Conservation (phyloP, 1,140 invertebrate genomes). For the Nephila pilipes region DNA sequence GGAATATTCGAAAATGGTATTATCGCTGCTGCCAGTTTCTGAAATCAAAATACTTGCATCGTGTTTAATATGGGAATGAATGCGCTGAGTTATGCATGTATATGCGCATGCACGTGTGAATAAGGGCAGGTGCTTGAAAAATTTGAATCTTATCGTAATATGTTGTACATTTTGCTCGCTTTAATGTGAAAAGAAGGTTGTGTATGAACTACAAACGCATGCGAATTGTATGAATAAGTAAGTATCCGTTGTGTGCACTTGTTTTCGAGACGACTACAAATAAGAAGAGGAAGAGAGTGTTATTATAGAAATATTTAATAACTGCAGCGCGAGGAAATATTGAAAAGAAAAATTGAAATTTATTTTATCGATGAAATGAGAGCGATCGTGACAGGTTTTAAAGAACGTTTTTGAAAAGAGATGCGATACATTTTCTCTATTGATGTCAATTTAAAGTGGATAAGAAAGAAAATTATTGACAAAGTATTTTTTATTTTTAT, state of each 20-base stretch:
- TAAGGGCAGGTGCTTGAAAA: constrained; percentile 15
- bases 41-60: constrained; percentile 48
- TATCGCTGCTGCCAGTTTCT: constrained; percentile 46
- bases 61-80: constrained; percentile 67
- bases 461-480: background rate
- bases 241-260: constrained; percentile 52
- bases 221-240: constrained; percentile 60
- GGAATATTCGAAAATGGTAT: constrained; percentile 69
- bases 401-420: constrained; percentile 19
- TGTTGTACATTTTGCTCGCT: constrained; percentile 11
- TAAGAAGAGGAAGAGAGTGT: background rate
- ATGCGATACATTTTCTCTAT: background rate
- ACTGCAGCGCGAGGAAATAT: constrained; percentile 32
- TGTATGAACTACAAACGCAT: constrained; percentile 65
- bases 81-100: constrained; percentile 60
- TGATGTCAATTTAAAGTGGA: background rate
- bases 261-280: constrained; percentile 65
- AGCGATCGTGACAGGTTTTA: constrained; percentile 42
- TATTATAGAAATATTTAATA: constrained; percentile 55
- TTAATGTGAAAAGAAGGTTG: constrained; percentile 24
- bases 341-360: background rate
- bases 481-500: background rate
- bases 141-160: constrained; percentile 22
- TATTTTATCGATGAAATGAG: constrained; percentile 35
- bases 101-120: background rate